phyloP scores from a whole-genome alignment of 2,797 vertebrate species.

The Hirundo rustica region DNA sequence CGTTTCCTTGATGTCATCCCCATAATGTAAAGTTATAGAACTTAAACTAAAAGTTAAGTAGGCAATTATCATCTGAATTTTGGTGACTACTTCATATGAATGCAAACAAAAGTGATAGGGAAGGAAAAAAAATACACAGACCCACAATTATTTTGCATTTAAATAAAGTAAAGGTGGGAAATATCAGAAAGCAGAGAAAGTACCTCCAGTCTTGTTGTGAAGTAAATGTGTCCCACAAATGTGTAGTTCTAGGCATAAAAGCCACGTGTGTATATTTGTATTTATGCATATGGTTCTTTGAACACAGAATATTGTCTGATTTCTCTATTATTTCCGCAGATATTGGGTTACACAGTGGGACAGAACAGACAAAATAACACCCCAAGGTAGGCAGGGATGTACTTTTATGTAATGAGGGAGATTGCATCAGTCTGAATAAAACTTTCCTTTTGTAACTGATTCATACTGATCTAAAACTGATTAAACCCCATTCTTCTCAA shows the following conservation, averaged over 20 bases:
- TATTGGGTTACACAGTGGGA: background rate
- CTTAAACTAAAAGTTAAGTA: constrained; percentile 51
- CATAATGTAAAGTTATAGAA: constrained; percentile 59
- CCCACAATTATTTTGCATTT: background rate
- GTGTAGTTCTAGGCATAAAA: background rate
- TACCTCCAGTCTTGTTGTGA: background rate
- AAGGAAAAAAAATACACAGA: background rate
- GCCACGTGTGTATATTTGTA: fast-evolving
- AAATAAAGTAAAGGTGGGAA: background rate
- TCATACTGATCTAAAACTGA: background rate
- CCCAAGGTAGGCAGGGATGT: background rate
- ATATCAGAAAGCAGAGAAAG: background rate
- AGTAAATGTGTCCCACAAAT: background rate
- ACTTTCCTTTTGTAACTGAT: background rate
- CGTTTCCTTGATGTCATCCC: constrained; percentile 61
- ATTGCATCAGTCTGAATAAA: background rate
- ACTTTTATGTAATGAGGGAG: background rate
- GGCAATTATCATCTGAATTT: constrained; percentile 14
- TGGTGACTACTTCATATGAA: background rate
- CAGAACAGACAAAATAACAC: background rate
- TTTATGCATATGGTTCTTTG: background rate
- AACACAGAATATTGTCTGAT: background rate
- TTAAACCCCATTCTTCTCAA: background rate
- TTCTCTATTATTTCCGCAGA: background rate
- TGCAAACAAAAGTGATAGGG: background rate